Conservation (phyloP, 2,888 invertebrate species). For the Lycocerus yunnanus region DNA sequence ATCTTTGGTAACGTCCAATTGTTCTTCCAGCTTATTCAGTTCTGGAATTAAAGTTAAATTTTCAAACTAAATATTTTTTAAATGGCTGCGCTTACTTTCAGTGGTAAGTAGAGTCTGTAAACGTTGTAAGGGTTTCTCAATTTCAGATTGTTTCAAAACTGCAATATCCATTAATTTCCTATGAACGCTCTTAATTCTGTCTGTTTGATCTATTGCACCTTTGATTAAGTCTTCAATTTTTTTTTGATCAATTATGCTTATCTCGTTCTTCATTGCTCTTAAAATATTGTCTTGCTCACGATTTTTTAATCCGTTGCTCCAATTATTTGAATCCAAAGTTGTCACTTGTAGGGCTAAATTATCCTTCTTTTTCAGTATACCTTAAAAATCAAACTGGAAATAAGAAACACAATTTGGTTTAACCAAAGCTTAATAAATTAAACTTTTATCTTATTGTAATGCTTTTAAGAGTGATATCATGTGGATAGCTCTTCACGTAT, state of each 20-base stretch:
- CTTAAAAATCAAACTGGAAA: conserved; percentile 32
- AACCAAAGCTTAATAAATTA: no score
- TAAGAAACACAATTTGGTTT: no score
- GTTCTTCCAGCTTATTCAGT: conserved; percentile 25
- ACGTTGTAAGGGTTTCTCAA: conserved; percentile 45
- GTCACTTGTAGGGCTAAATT: conserved; percentile 48
- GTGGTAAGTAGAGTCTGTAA: conserved; percentile 45
- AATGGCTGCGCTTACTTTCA: conserved; percentile 35
- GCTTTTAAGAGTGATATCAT: no score
- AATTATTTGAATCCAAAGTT: conserved; percentile 37
- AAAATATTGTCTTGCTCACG: conserved; percentile 32
- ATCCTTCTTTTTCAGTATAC: conserved; percentile 35
- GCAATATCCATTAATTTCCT: conserved; percentile 47
- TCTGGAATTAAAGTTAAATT: conserved; percentile 32
- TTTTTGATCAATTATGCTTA: conserved; percentile 14
- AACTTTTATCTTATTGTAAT: no score
- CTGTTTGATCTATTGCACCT: conserved; percentile 42
- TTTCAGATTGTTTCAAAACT: conserved; percentile 45
- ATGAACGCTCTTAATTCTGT: conserved; percentile 46
- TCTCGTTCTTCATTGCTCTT: conserved; percentile 25
- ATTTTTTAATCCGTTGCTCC: conserved; percentile 40
- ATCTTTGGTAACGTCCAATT: conserved; percentile 29
- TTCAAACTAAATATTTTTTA: neutral
- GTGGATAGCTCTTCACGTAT: no score
- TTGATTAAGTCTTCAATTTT: conserved; percentile 34